Evolutionary conservation across 2,797 vertebrate species (phyloP).

Genomic region (Geotrypetes seraphini): DNA sequence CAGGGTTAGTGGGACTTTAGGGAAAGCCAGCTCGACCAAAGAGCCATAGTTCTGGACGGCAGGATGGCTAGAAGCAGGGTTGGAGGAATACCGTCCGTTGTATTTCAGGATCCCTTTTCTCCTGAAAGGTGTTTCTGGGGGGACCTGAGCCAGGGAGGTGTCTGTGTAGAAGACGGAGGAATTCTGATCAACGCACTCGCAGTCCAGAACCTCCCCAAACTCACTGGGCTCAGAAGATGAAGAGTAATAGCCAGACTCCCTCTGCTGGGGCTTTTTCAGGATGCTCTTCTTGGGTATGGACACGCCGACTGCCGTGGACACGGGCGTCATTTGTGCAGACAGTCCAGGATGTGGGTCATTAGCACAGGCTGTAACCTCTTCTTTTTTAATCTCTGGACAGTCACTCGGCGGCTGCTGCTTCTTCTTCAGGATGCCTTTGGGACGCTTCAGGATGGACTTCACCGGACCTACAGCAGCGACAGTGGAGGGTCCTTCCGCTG

Average conservation of each 20-base stretch:
- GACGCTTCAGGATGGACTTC: slow-evolving; percentile 54
- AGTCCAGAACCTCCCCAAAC: slow-evolving; percentile 44
- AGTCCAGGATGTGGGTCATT: background rate
- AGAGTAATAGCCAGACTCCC: slow-evolving; percentile 84
- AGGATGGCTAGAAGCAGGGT: background rate
- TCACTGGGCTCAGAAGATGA: slow-evolving; percentile 78
- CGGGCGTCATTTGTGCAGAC: background rate
- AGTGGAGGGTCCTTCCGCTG: slow-evolving; percentile 21
- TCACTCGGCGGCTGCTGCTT: background rate
- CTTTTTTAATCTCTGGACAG: background rate
- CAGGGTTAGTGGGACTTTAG: slow-evolving; percentile 20
- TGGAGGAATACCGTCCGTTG: slow-evolving; percentile 75
- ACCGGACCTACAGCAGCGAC: slow-evolving; percentile 27
- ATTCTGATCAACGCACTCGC: background rate
- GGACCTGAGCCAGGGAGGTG: slow-evolving; percentile 10
- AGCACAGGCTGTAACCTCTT: background rate
- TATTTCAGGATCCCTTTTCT: slow-evolving; percentile 86
- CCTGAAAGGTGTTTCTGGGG: slow-evolving; percentile 13
- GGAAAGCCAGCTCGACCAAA: slow-evolving; percentile 56
- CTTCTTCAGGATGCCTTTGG: slow-evolving; percentile 85
- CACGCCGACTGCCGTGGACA: fast-evolving
- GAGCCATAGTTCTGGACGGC: slow-evolving; percentile 49
- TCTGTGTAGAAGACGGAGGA: slow-evolving; percentile 18
- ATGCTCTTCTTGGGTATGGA: slow-evolving; percentile 79
- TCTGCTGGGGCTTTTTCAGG: slow-evolving; percentile 73